Conservation (phyloP, 2,797 vertebrate genomes). For the Rhinichthys osculus region DNA sequence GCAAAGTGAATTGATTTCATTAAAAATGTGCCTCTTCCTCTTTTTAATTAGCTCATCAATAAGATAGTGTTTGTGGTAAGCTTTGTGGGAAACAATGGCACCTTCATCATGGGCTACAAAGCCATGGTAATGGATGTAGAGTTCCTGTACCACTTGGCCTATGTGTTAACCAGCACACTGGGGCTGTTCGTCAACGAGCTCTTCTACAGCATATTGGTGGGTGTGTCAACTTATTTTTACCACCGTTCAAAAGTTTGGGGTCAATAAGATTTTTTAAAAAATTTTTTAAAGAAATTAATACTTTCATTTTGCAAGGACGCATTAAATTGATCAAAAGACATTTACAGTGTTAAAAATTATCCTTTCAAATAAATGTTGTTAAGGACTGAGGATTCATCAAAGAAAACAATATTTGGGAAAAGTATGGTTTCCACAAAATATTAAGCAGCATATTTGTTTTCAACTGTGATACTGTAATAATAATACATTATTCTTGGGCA, state of each 20-base stretch:
- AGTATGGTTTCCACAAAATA: neutral
- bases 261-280: too few species aligned
- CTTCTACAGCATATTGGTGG: conserved; percentile 97
- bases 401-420: too few species aligned
- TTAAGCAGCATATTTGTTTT: neutral
- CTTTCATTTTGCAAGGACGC: neutral
- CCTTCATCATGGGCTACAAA: conserved; percentile 96
- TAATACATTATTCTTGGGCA: neutral
- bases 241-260: neutral
- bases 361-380: neutral
- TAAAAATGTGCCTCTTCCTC: neutral
- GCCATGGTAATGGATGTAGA: conserved; percentile 98
- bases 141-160: conserved; percentile 92
- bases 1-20: neutral
- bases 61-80: conserved; percentile 97
- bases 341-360: neutral
- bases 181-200: conserved; percentile 93
- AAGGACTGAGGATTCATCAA: neutral
- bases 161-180: conserved; percentile 92
- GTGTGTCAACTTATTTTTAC: neutral
- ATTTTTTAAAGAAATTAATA: too few species aligned
- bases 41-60: conserved; percentile 86
- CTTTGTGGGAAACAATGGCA: conserved; percentile 96
- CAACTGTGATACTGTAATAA: neutral
- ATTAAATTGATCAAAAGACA: neutral